Base-by-base conservation (phyloP, 2,797 vertebrate genomes). In the Lacerta agilis region DNA sequence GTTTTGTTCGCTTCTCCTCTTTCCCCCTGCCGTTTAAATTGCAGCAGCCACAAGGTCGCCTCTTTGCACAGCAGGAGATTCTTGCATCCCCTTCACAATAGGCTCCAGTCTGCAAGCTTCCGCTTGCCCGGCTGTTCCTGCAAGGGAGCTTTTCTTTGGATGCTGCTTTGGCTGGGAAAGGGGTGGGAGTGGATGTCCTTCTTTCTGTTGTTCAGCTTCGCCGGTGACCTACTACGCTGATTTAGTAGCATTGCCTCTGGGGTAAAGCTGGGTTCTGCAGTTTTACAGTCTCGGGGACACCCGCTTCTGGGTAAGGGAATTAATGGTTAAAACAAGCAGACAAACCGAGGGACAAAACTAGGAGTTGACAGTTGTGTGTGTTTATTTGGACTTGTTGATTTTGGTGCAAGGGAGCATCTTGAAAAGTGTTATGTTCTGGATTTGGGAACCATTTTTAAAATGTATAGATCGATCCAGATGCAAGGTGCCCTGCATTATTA, bases 41-140 rank as follows among this genome's bases (percentile, higher is more conserved):
- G 20, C 75, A 66, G 38, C 79, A 58, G 64, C 79, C 80, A 61
- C 17, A 8, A 10, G 67, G 82, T 38, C 36, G 33, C 25, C 38
- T 25, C 49, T 58, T 72, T 58, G 82, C 67, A n/a, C 43, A 3
- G 45, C 20, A 29, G 33, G 69, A 73, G 82, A 45, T 45, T 83
- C n/a, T 45, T 66, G 86, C 58, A 41, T 58, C 76, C 45, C 77
- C 41, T 79, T 69, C 67, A 72, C 87, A 73, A 27, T 88, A 61
- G 67, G 36, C 67, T 43, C 38, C 1, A 49, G 13, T 73, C n/a
- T 83, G 72, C 45, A 64, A 73, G 79, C 71, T 55, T 67, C 78
- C 71, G 83, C 61, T 82, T 80, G 58, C 36, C 33, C 64, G 36
- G n/a, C 38, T 45, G 43, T 49, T 78, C 66, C 72, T 88, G 82